These are phyloP conservation scores for Protobothrops flavoviridis DNA, from an alignment of 2,113 vertebrate species.

Conservation along the genomic window DNA sequence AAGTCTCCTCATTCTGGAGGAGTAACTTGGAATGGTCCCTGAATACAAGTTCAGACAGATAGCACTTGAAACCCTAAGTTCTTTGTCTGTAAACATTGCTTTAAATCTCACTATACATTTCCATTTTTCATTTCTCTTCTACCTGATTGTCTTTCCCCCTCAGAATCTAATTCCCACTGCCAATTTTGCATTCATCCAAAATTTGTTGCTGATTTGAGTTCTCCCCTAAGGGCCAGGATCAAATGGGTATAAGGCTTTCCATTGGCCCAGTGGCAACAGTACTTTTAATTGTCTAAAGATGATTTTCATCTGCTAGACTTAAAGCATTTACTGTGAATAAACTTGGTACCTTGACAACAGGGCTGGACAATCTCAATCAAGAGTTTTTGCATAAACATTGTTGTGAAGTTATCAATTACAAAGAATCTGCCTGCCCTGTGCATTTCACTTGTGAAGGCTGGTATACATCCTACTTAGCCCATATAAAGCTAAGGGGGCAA, in stretches of 20 bases:
- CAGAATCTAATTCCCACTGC: constrained; percentile 41
- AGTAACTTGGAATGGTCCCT: not conserved
- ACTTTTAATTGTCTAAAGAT: not conserved
- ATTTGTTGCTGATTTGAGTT: not conserved
- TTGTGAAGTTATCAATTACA: not conserved
- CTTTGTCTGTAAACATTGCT: not conserved
- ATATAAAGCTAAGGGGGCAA: not conserved
- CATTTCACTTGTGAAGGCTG: not conserved
- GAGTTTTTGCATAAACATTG: not conserved
- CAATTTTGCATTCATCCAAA: not conserved
- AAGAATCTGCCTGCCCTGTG: not conserved
- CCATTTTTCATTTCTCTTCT: constrained; percentile 17
- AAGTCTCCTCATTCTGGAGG: not conserved
- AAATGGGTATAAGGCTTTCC: not conserved
- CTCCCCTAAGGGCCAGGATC: not conserved
- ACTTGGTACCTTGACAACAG: not conserved
- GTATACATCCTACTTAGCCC: not conserved
- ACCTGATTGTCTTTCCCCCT: constrained; percentile 11
- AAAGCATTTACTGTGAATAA: not conserved
- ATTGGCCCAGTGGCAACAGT: not conserved
- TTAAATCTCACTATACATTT: not conserved
- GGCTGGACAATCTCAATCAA: not conserved
- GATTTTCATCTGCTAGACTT: not conserved
- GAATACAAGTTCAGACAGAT: not conserved
- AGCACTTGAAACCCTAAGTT: not conserved